Evolutionary conservation across 2,888 invertebrate genomes (phyloP).

Genomic region (Fissipunctia ypsillon): DNA sequence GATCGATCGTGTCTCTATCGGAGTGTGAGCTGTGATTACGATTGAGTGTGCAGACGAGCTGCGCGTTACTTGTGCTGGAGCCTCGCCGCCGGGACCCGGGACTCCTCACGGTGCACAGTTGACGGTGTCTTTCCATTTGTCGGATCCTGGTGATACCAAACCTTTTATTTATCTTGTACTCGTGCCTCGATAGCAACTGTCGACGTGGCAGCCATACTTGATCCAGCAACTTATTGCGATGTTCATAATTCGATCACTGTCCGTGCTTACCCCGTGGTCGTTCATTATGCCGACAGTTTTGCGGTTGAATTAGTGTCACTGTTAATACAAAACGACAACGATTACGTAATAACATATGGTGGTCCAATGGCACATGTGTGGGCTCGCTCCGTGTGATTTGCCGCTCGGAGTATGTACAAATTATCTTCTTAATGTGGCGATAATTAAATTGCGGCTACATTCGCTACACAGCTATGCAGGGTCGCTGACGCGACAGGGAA

Average conservation of each 20-base stretch:
- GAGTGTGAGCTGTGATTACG: slow-evolving; percentile 85
- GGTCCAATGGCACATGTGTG: slow-evolving; percentile 84
- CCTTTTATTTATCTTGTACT: slow-evolving; percentile 33
- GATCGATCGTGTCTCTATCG: slow-evolving; percentile 90
- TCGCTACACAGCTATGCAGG: slow-evolving; percentile 79
- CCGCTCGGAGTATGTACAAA: slow-evolving; percentile 66
- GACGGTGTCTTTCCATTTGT: slow-evolving; percentile 65
- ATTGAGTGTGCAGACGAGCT: slow-evolving; percentile 75
- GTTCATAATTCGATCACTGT: slow-evolving; percentile 23
- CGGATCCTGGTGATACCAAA: slow-evolving; percentile 50
- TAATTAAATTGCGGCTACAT: slow-evolving; percentile 75
- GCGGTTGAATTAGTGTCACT: slow-evolving; percentile 72
- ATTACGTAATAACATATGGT: slow-evolving; percentile 88
- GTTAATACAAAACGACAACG: slow-evolving; percentile 71
- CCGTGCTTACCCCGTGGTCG: slow-evolving; percentile 20
- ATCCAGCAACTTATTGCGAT: slow-evolving; percentile 29
- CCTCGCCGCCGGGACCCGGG: slow-evolving; percentile 34
- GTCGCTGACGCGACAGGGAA: slow-evolving; percentile 86
- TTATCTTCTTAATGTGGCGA: slow-evolving; percentile 75
- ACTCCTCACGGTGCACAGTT: slow-evolving; percentile 21
- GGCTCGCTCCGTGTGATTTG: slow-evolving; percentile 74
- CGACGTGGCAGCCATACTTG: slow-evolving; percentile 61
- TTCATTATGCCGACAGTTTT: slow-evolving; percentile 60
- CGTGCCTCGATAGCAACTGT: slow-evolving; percentile 23
- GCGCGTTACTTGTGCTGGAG: slow-evolving; percentile 72